Percentiles rank a stretch among this genome's conserved stretches.
These are phyloP conservation scores for Silurus aristotelis DNA, from an alignment of 2,797 vertebrate species.

Conservation along the genomic window DNA sequence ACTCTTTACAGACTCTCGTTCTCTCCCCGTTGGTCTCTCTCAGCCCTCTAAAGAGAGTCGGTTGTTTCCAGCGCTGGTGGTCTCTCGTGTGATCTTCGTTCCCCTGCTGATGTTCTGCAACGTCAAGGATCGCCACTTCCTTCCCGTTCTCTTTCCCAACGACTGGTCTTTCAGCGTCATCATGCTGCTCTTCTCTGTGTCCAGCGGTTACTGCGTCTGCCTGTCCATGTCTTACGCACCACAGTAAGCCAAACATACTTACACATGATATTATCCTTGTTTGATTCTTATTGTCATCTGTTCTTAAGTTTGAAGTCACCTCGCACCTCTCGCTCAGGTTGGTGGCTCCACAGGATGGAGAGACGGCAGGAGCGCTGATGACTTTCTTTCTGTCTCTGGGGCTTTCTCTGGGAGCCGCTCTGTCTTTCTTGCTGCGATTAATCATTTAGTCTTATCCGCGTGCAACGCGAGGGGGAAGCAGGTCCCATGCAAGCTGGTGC, in stretches of 20 bases:
- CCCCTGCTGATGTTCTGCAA: constrained; percentile 87
- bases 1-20: background rate
- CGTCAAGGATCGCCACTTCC: constrained; percentile 66
- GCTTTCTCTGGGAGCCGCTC: constrained; percentile 72
- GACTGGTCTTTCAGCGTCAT: constrained; percentile 74
- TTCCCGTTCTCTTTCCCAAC: constrained; percentile 73
- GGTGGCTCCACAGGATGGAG: constrained; percentile 71
- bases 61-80: constrained; percentile 77
- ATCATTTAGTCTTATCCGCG: constrained; percentile 15
- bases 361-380: constrained; percentile 76
- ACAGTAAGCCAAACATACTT: constrained; percentile 68
- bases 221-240: constrained; percentile 86
- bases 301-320: background rate
- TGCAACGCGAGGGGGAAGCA: background rate
- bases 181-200: constrained; percentile 81
- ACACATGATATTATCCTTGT: background rate
- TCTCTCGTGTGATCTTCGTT: constrained; percentile 78
- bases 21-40: background rate
- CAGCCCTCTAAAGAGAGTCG: constrained; percentile 80
- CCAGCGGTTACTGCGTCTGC: constrained; percentile 86
- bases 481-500: background rate
- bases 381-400: constrained; percentile 79
- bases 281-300: background rate
- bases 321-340: constrained; percentile 59
- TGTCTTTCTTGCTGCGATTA: constrained; percentile 73